Base-by-base conservation (phyloP, 2,888 invertebrate genomes). In the Habroteleia sp. region DNA sequence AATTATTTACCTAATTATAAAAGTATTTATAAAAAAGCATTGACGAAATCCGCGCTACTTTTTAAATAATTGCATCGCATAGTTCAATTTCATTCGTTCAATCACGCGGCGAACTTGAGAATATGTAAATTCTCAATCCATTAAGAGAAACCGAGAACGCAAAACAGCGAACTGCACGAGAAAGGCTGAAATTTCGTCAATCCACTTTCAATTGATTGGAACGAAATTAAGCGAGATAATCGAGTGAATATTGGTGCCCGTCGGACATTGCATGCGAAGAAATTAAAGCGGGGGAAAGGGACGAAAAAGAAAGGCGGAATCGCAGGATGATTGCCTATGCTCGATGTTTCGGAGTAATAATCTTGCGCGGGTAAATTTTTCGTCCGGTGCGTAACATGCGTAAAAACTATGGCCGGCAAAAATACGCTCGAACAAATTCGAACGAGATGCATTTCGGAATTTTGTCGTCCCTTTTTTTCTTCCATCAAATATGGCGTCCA, bases 201-300 rank as follows among this genome's bases (percentile, higher is more conserved):
- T 79, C 77, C 79, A 79, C 77, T 80, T 77, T 81, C 74, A 46
- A 66, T 69, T 77, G 77, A 79, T 79, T 79, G 78, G 76, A 75
- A 68, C 72, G 77, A 80, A 79, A 81, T 79, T 76, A 77, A 78
- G 79, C 74, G 62, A 71, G 76, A 80, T 79, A 79, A 80, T 80
- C 75, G 71, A 68, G 71, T 52, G 74, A 52, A 29, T 44, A 50
- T 54, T 41, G 68, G 42, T 44, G 62, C 41, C 48, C 39, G 48
- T 52, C 56, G 66, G 60, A 66, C 48, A 14, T 48, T 52, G 41
- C 68, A 62, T 56, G 41, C 42, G 74, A 62, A 46, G 48, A 13
- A 74, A 68, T 63, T 65, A 58, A 62, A 50, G 27, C 37, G 52
- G 35, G 31, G 50, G 11, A 42, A 20, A 29, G 42, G 13, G 31